Percentiles rank a stretch among this genome's conserved stretches.
These are phyloP conservation scores for Vanessa atalanta DNA, from an alignment of 1,140 invertebrate genomes.

Conservation along the genomic window DNA sequence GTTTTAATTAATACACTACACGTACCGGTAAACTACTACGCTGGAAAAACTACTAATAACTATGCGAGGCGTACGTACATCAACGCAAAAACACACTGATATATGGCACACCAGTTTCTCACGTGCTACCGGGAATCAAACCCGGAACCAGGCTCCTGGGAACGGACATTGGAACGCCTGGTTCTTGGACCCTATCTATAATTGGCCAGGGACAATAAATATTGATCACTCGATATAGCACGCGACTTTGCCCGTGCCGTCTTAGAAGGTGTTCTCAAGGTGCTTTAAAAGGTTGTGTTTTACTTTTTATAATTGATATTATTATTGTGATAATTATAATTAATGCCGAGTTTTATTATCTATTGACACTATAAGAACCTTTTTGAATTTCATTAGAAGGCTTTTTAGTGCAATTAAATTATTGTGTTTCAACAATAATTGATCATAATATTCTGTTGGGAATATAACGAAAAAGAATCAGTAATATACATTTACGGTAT, in stretches of 20 bases:
- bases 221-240: constrained; percentile 41
- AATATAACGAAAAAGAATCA: too few relatives aligned
- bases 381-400: background rate
- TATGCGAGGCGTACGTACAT: constrained; percentile 30
- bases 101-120: constrained; percentile 63
- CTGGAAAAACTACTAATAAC: constrained; percentile 39
- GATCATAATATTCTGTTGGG: too few relatives aligned
- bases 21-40: constrained; percentile 35
- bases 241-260: constrained; percentile 33
- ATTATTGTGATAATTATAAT: constrained; percentile 14
- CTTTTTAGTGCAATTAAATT: background rate
- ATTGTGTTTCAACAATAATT: too few relatives aligned
- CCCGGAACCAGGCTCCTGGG: constrained; percentile 65
- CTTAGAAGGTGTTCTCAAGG: background rate
- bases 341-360: background rate
- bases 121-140: constrained; percentile 72
- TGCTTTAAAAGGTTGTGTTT: background rate
- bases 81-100: constrained; percentile 53
- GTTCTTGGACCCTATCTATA: constrained; percentile 46
- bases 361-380: background rate
- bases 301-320: background rate
- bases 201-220: constrained; percentile 54
- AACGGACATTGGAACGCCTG: constrained; percentile 56
- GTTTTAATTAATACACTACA: constrained; percentile 38
- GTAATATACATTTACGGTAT: too few relatives aligned